A percentile compares a stretch with the other conserved stretches of the same genome.
phyloP scores from a whole-genome alignment of 2,113 vertebrate genomes.

The Aldabrachelys gigantea region DNA sequence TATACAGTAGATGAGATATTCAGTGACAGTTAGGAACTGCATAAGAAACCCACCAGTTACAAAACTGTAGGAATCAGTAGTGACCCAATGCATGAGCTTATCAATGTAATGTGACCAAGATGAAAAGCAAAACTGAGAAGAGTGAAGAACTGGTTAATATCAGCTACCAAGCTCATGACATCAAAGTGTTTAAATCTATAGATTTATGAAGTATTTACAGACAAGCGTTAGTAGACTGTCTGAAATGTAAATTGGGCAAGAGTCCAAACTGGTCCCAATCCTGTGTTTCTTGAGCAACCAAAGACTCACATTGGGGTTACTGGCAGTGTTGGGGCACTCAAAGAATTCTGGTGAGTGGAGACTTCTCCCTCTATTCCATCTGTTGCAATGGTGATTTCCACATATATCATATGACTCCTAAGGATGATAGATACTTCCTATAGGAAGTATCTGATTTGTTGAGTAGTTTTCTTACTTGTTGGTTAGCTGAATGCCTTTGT shows the following conservation, averaged over 20 bases:
- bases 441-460: slow-evolving; percentile 19
- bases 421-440: neutral
- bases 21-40: neutral
- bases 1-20: neutral
- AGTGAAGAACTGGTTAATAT: slow-evolving; percentile 16
- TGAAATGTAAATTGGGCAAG: neutral
- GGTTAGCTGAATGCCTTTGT: slow-evolving; percentile 11
- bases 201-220: slow-evolving; percentile 26
- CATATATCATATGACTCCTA: neutral
- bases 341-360: neutral
- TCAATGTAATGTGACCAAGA: slow-evolving; percentile 28
- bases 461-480: slow-evolving; percentile 35
- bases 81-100: neutral
- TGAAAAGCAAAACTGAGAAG: neutral
- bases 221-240: neutral
- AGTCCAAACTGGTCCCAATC: slow-evolving; percentile 23
- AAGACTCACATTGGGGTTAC: slow-evolving; percentile 40
- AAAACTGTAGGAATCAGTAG: neutral
- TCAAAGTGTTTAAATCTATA: neutral
- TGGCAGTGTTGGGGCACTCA: slow-evolving; percentile 1
- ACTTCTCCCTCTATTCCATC: neutral
- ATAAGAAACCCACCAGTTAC: neutral
- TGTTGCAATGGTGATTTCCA: neutral
- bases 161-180: neutral
- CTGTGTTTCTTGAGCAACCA: slow-evolving; percentile 46